Conservation (phyloP, 2,888 invertebrate genomes). For the Gasteruption jaculator region DNA sequence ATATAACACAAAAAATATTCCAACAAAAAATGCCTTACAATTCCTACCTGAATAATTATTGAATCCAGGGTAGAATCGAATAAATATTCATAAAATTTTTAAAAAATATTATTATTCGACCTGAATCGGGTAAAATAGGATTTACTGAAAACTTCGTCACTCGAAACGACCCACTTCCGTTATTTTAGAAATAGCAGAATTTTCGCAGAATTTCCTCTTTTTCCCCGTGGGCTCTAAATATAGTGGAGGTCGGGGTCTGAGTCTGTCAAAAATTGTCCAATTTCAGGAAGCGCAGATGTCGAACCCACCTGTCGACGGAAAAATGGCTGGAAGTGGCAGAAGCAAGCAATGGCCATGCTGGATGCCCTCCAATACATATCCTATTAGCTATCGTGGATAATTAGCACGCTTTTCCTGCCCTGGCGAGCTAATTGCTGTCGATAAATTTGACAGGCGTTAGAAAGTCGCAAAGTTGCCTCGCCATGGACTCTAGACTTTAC, state of each 20-base stretch:
- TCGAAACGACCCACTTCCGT: slow-evolving; percentile 7
- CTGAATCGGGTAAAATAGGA: slow-evolving; percentile 5
- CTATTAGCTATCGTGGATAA: slow-evolving; percentile 28
- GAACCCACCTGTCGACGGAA: slow-evolving; percentile 18
- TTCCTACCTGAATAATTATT: too few relatives aligned
- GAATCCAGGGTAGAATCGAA: too few relatives aligned
- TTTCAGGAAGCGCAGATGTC: too few relatives aligned
- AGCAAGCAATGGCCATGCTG: slow-evolving; percentile 1
- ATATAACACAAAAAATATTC: too few relatives aligned
- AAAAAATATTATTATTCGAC: not conserved
- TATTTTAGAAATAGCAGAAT: slow-evolving; percentile 19
- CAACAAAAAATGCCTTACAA: too few relatives aligned
- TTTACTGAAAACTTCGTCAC: slow-evolving; percentile 16
- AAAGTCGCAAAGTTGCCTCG: too few relatives aligned
- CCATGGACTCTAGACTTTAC: too few relatives aligned
- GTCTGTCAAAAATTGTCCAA: too few relatives aligned
- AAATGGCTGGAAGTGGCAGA: not conserved
- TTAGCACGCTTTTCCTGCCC: slow-evolving; percentile 25
- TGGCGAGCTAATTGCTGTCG: slow-evolving; percentile 25
- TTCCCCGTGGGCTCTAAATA: too few relatives aligned
- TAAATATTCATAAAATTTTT: too few relatives aligned
- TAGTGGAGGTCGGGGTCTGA: slow-evolving; percentile 10
- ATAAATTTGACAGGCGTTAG: slow-evolving; percentile 31
- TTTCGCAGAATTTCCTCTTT: too few relatives aligned
- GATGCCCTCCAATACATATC: too few relatives aligned